Evolutionary conservation across 2,113 vertebrate genomes (phyloP), one percentile per base, ranked within the genome.

Genomic region (Psilopogon haemacephalus): DNA sequence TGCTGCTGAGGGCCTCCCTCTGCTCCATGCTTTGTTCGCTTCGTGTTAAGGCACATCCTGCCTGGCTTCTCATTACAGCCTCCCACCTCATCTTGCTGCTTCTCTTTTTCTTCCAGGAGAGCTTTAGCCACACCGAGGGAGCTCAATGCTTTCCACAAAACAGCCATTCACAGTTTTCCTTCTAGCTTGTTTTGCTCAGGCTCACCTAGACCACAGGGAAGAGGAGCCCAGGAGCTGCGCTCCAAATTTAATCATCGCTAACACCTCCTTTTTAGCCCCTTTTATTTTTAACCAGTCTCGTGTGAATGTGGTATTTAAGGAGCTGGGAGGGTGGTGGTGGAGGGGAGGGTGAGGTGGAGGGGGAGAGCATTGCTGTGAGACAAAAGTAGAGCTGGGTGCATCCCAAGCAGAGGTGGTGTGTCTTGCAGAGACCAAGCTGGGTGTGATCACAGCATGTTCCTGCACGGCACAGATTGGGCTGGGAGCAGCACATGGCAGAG

Each of bases 81-180:
- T 96, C 94, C 84, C 78, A 92, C 89, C 72, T 59, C 7, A 17
- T 86, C 70, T 80, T 59, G 59, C 71, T 88, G 76, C 18, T 93
- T 50, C 16, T 67, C 46, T 33, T 54, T 50, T 44, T 12, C 15
- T 40, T 37, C 63, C 77, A 82, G 80, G 15, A 86, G 88, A 52
- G 70, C 73, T 89, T 52, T 13, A 91, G 62, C 35, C 5, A 1
- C 55, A 1, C 33, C 6, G 9, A 46, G n/a, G 58, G 38, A 55
- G 50, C 55, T 84, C 46, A 37, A 3, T 5, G 15, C 50, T 94
- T 73, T 14, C 59, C 44, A 40, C 8, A 18, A 62, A 91, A 50
- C 69, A 8, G 35, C 32, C 52, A 8, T 81, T 75, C 77, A 65
- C 75, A 78, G 38, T 52, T 84, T 64, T 48, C 15, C 81, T 48